Evolutionary conservation across 2,888 invertebrate species (phyloP).

Genomic region (Prosapia bicincta): DNA sequence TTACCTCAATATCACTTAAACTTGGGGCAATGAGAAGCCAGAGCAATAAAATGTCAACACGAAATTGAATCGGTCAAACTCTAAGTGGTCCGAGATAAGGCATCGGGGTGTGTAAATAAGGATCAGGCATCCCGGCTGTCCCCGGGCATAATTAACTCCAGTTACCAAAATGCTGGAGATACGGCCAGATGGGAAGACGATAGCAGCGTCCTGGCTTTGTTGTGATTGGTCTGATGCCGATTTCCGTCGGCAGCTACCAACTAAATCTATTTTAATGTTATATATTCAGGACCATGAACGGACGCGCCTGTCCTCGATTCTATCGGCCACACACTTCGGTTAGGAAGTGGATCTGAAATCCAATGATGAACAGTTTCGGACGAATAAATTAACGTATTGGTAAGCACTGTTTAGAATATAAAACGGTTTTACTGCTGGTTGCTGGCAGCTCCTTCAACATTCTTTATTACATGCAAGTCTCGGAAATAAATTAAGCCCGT

Average conservation of each 20-base stretch:
- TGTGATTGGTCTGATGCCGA: background rate
- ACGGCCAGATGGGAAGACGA: background rate
- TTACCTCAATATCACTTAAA: background rate
- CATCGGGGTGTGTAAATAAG: background rate
- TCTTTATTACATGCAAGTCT: background rate
- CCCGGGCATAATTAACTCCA: background rate
- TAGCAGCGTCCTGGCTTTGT: background rate
- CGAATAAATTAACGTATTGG: background rate
- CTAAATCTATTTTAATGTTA: slow-evolving; percentile 2
- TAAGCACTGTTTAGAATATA: background rate
- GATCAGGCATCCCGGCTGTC: background rate
- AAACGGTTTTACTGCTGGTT: background rate
- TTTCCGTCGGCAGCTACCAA: background rate
- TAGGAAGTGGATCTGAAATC: background rate
- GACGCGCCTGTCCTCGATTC: background rate
- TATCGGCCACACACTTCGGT: background rate
- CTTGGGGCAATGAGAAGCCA: background rate
- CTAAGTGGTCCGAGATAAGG: background rate
- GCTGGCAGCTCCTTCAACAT: background rate
- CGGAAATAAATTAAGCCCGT: background rate
- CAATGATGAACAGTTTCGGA: background rate
- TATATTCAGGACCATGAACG: background rate
- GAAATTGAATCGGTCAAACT: background rate
- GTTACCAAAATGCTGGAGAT: background rate
- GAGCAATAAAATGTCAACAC: background rate